A percentile compares a stretch with the other conserved stretches of the same genome.
Conservation (phyloP, 2,797 vertebrate genomes). For the Crenichthys baileyi region DNA sequence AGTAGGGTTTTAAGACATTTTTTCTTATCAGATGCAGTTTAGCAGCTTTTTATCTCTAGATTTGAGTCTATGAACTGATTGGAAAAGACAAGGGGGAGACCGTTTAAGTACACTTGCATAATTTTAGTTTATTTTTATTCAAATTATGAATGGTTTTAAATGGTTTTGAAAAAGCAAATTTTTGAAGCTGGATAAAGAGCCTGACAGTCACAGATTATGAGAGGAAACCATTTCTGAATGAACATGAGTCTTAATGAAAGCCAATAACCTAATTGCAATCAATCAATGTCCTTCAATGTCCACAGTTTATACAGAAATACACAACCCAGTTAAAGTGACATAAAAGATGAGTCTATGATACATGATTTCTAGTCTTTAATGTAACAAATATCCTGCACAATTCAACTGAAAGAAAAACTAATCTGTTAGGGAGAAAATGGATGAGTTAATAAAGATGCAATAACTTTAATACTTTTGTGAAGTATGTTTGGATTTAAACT, state of each 20-base stretch:
- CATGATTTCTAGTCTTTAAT: background rate
- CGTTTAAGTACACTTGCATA: background rate
- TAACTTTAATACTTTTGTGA: background rate
- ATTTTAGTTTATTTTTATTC: background rate
- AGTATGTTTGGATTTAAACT: background rate
- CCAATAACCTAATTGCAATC: background rate
- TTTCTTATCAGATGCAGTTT: constrained; percentile 49
- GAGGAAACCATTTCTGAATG: background rate
- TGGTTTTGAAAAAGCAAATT: background rate
- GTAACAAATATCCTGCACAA: background rate
- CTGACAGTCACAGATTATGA: background rate
- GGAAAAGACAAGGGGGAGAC: constrained; percentile 19
- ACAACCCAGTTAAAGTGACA: background rate
- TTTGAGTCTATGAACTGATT: constrained; percentile 23
- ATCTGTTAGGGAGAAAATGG: background rate
- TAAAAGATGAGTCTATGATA: background rate
- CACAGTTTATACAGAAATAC: background rate
- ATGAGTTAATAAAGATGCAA: background rate
- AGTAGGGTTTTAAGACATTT: constrained; percentile 44
- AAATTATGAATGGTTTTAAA: background rate
- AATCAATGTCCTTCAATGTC: background rate
- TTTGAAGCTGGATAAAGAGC: background rate
- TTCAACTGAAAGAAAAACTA: background rate
- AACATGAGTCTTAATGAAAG: background rate
- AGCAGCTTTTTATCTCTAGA: constrained; percentile 16